Percentiles rank a stretch among this genome's conserved stretches.
These are phyloP conservation scores for Formicarius rufipectus DNA, from an alignment of 2,113 vertebrate genomes.

Conservation along the genomic window DNA sequence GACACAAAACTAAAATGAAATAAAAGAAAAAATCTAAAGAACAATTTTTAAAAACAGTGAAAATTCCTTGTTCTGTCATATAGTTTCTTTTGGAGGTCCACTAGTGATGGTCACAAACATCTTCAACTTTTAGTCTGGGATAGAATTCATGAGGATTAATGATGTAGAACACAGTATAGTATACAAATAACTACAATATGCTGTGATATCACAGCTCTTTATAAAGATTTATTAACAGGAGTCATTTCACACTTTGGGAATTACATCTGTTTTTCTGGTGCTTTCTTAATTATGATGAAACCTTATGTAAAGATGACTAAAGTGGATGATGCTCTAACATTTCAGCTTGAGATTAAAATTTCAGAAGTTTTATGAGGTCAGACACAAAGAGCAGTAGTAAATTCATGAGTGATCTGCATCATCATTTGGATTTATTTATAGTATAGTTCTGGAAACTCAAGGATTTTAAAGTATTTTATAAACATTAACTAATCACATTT, in stretches of 20 bases:
- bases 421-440: background rate
- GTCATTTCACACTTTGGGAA: conserved; percentile 20
- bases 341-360: conserved; percentile 44
- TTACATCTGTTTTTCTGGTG: background rate
- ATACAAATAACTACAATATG: background rate
- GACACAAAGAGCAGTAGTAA: background rate
- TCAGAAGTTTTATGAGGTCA: background rate
- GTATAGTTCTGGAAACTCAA: background rate
- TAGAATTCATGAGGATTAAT: background rate
- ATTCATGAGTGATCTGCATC: background rate
- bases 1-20: background rate
- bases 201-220: background rate
- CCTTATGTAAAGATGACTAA: background rate
- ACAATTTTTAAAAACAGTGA: background rate
- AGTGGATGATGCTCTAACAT: background rate
- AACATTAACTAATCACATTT: conserved; percentile 17
- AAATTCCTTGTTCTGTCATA: background rate
- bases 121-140: background rate
- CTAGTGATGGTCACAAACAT: background rate
- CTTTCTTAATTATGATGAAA: background rate
- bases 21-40: no score
- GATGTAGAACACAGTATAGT: background rate
- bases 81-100: background rate
- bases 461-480: background rate
- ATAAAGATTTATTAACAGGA: background rate